A percentile compares a stretch with the other conserved stretches of the same genome.
phyloP scores from a whole-genome alignment of 2,888 invertebrate genomes.

The Oscheius sp. region DNA sequence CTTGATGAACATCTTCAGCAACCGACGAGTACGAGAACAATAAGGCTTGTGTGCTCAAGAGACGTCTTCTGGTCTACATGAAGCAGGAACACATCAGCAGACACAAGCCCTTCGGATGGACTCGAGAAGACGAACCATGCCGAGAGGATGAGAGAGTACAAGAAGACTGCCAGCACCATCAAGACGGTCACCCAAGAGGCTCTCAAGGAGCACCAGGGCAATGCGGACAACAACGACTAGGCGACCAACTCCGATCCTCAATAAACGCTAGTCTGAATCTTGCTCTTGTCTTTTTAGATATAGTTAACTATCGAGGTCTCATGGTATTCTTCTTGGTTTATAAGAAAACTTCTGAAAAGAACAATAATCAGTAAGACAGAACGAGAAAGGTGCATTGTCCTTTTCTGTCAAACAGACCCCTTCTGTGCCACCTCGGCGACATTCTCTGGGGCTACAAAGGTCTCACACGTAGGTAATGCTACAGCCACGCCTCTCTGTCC shows the following conservation, averaged over 20 bases:
- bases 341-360: too few relatives aligned
- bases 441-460: too few relatives aligned
- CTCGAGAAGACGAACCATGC: background rate
- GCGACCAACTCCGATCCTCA: background rate
- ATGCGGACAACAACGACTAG: background rate
- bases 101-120: conserved; percentile 18
- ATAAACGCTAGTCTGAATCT: background rate
- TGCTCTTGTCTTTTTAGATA: background rate
- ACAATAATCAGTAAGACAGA: too few relatives aligned
- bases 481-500: too few relatives aligned
- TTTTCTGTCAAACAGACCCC: too few relatives aligned
- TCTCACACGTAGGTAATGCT: too few relatives aligned
- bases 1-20: background rate
- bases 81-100: conserved; percentile 14
- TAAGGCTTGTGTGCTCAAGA: background rate
- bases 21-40: conserved; percentile 10
- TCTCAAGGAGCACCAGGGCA: background rate
- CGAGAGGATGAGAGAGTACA: conserved; percentile 16
- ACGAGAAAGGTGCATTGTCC: too few relatives aligned
- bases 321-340: background rate
- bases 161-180: background rate
- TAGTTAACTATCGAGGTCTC: too few relatives aligned
- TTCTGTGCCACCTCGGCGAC: too few relatives aligned
- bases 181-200: background rate
- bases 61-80: conserved; percentile 6